Evolutionary conservation across 2,888 invertebrate species (phyloP).

Genomic region (Volucella zonaria): DNA sequence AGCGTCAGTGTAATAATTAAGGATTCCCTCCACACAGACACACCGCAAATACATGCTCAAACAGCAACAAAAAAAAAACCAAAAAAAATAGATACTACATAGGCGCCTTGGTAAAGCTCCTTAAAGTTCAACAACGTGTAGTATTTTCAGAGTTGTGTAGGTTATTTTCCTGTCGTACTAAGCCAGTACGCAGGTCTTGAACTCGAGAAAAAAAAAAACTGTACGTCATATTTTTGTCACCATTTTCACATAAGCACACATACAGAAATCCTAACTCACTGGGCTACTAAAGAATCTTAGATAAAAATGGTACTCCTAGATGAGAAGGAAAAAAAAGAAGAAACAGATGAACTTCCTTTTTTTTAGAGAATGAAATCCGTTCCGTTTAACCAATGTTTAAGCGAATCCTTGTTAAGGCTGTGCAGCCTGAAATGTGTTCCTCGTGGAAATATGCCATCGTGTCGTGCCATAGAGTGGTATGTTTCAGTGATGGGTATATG

Average conservation of each 20-base stretch:
- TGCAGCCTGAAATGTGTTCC: constrained; percentile 28
- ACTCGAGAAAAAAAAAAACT: constrained; percentile 22
- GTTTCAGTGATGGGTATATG: neutral
- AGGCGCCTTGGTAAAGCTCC: constrained; percentile 67
- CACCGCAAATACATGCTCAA: neutral
- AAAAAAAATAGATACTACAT: constrained; percentile 24
- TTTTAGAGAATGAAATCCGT: constrained; percentile 49
- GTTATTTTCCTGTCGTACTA: constrained; percentile 27
- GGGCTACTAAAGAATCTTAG: constrained; percentile 25
- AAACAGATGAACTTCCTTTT: neutral
- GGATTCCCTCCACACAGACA: neutral
- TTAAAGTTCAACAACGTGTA: constrained; percentile 70
- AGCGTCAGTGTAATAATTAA: neutral
- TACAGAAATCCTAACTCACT: neutral
- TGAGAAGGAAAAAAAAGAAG: constrained; percentile 17
- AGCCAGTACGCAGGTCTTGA: constrained; percentile 46
- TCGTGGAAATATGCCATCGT: neutral
- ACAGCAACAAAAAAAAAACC: neutral
- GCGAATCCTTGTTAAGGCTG: constrained; percentile 15
- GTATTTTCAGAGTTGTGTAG: constrained; percentile 46
- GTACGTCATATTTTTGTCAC: constrained; percentile 48
- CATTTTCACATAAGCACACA: constrained; percentile 17
- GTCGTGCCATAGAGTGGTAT: too few species aligned
- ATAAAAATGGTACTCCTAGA: neutral
- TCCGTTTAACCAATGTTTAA: constrained; percentile 44